A percentile compares a stretch with the other conserved stretches of the same genome.
phyloP scores from a whole-genome alignment of 2,888 invertebrate species.

The Phengaris alcon region DNA sequence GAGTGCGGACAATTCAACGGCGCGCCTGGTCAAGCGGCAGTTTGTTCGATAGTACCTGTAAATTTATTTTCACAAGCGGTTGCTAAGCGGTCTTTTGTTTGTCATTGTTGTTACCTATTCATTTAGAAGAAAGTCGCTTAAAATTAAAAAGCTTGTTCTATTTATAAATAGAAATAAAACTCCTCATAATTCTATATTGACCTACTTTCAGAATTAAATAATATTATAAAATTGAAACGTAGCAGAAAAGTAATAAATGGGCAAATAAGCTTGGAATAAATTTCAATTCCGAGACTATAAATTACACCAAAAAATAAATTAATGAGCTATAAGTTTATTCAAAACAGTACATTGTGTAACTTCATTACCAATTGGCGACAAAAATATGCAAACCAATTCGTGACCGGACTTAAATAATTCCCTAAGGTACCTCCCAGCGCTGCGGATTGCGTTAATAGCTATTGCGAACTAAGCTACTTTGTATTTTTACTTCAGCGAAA shows the following conservation, averaged over 20 bases:
- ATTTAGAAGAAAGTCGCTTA: not conserved
- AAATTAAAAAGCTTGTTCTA: not conserved
- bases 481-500: conserved; percentile 6
- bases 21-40: too few species aligned
- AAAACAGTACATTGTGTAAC: conserved; percentile 32
- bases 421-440: conserved; percentile 20
- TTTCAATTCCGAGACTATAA: conserved; percentile 17
- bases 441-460: conserved; percentile 14
- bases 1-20: too few species aligned
- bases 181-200: not conserved
- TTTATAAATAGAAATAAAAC: not conserved
- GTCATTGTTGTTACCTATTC: not conserved
- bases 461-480: conserved; percentile 23
- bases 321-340: conserved; percentile 32
- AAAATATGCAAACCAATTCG: conserved; percentile 39
- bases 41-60: not conserved
- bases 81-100: too few species aligned
- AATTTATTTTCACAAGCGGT: not conserved
- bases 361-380: conserved; percentile 34
- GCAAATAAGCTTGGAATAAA: conserved; percentile 15
- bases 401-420: conserved; percentile 35
- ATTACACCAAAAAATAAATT: conserved; percentile 24
- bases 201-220: not conserved
- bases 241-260: conserved; percentile 12
- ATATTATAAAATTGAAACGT: conserved; percentile 1